A percentile compares a stretch with the other conserved stretches of the same genome.
Evolutionary conservation across 2,113 vertebrate genomes (phyloP).

Genomic region (Damaliscus lunatus): DNA sequence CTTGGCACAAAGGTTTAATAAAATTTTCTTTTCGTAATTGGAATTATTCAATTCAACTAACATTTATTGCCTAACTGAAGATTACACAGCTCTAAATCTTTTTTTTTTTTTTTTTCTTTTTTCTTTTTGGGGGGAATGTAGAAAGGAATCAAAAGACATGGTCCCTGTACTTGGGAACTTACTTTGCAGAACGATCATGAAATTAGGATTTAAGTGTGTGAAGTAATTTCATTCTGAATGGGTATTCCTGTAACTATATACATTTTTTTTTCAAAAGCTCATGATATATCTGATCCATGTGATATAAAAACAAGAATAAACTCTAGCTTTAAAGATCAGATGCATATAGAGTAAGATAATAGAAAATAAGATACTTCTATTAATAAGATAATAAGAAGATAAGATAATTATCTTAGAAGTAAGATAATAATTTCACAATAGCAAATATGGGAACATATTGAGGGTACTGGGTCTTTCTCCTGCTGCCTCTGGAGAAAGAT

Average conservation of each 20-base stretch:
- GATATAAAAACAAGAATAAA: background rate
- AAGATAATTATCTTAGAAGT: background rate
- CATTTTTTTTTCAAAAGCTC: background rate
- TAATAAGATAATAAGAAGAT: no score
- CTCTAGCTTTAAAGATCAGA: background rate
- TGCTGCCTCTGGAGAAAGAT: background rate
- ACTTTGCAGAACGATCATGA: background rate
- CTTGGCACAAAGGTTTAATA: slow-evolving; percentile 45
- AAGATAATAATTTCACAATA: background rate
- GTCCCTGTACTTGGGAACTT: background rate
- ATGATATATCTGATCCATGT: background rate
- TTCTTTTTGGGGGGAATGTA: background rate
- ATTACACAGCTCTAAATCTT: background rate
- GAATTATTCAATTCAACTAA: slow-evolving; percentile 25
- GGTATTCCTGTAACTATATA: background rate
- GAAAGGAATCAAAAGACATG: background rate
- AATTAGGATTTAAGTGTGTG: slow-evolving; percentile 1
- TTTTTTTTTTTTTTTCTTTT: background rate
- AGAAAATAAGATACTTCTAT: no score
- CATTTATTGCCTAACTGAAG: background rate
- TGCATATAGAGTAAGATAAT: background rate
- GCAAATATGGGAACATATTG: background rate
- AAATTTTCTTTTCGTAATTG: slow-evolving; percentile 43
- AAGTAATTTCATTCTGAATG: slow-evolving; percentile 38
- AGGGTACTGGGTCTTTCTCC: background rate